Percentiles rank a stretch among this genome's conserved stretches.
Conservation (phyloP, 2,888 invertebrate species). For the Latrodectus elegans region DNA sequence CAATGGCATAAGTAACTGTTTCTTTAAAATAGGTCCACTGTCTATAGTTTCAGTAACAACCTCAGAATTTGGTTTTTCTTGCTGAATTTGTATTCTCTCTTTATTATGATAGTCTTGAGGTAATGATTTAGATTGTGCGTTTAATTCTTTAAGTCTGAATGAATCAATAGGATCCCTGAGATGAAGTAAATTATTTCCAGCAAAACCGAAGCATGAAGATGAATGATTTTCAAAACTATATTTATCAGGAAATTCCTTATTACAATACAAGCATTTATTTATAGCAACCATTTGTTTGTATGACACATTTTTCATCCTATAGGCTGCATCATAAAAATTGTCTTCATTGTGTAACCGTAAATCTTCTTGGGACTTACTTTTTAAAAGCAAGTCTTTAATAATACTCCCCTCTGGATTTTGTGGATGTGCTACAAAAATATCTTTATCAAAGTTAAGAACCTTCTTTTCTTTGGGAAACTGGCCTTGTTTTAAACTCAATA, state of each 20-base stretch:
- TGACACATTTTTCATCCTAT: slow-evolving; percentile 13
- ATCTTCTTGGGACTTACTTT: slow-evolving; percentile 73
- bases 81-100: slow-evolving; percentile 15
- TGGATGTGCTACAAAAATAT: slow-evolving; percentile 75
- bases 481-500: slow-evolving; percentile 53
- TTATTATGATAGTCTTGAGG: slow-evolving; percentile 38
- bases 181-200: slow-evolving; percentile 14
- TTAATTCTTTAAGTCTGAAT: slow-evolving; percentile 73
- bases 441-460: slow-evolving; percentile 23
- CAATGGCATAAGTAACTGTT: slow-evolving; percentile 55
- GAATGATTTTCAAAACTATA: slow-evolving; percentile 88
- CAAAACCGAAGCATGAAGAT: slow-evolving; percentile 79
- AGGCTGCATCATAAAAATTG: background rate
- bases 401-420: slow-evolving; percentile 79
- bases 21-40: slow-evolving; percentile 52
- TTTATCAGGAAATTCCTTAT: slow-evolving; percentile 85
- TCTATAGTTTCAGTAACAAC: slow-evolving; percentile 13
- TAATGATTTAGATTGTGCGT: slow-evolving; percentile 48
- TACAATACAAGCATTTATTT: slow-evolving; percentile 82
- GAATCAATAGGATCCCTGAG: slow-evolving; percentile 53
- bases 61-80: slow-evolving; percentile 11
- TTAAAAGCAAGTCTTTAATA: slow-evolving; percentile 86
- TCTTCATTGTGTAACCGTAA: slow-evolving; percentile 17
- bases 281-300: slow-evolving; percentile 23
- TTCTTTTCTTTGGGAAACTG: slow-evolving; percentile 27